Conservation (phyloP, 2,888 invertebrate genomes). For the Hypena proboscidalis region DNA sequence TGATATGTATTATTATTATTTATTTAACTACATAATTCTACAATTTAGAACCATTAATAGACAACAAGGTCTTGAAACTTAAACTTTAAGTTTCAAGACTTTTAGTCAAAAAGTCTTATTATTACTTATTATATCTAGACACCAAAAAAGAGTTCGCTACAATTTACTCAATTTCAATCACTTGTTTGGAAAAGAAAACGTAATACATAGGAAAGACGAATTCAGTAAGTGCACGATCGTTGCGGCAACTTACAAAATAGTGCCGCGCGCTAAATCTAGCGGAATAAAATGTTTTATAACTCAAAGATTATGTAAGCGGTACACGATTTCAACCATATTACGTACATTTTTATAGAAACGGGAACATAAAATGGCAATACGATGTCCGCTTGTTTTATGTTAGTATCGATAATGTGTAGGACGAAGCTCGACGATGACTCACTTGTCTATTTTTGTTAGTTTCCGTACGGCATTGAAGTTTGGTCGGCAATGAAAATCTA, state of each 20-base stretch:
- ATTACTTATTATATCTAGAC: too few species aligned
- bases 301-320: constrained; percentile 27
- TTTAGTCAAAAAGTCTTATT: too few species aligned
- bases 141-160: neutral
- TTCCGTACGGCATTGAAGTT: constrained; percentile 37
- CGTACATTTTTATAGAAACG: constrained; percentile 38
- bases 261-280: constrained; percentile 15
- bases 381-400: constrained; percentile 44
- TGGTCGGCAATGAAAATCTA: constrained; percentile 28
- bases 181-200: constrained; percentile 11
- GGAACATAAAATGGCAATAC: constrained; percentile 43
- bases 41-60: too few species aligned
- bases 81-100: too few species aligned
- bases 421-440: constrained; percentile 45
- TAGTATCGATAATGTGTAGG: constrained; percentile 42
- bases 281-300: constrained; percentile 21
- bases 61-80: neutral
- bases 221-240: constrained; percentile 12
- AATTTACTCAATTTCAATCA: constrained; percentile 2
- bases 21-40: too few species aligned
- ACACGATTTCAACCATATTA: constrained; percentile 31
- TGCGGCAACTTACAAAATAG: constrained; percentile 11
- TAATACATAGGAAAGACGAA: constrained; percentile 9
- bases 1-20: too few species aligned
- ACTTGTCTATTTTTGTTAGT: constrained; percentile 50